Evolutionary conservation across 2,888 invertebrate species (phyloP), one percentile per base, ranked within the genome.

Genomic region (Gibbula magus): DNA sequence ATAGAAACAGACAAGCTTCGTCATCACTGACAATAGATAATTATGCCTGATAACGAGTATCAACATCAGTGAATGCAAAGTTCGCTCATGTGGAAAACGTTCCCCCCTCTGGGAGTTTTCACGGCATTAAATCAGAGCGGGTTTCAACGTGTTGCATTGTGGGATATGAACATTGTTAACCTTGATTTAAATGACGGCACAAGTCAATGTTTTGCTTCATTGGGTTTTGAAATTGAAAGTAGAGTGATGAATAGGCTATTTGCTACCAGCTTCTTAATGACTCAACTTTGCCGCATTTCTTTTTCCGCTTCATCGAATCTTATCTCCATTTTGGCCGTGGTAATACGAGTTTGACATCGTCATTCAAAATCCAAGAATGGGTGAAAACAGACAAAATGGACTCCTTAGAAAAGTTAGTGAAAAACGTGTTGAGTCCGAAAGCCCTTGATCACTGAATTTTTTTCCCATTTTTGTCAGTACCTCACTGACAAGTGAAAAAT

Each of bases 151-250:
- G 70, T 70, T 70, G 70, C 70, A 20, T 70, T 70, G 70, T 32
- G 35, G 16, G 70, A 32, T 70, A 20, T 7, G 35, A 35, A 18
- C 70, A 70, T 35, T 35, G 32, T 39, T 70, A 39, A 70, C 35
- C 70, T 35, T 39, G 70, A 35, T 39, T 70, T 70, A 35, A 70
- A 10, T 25, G 70, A 16, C 70, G 10, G 39, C 29, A 70, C 70
- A 70, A 70, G 70, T 70, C 39, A 70, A 70, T 70, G 70, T 70
- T 70, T 70, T 70, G 70, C 70, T 70, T 70, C 70, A 70, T 70
- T 70, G 35, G 70, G 35, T 70, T 70, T 70, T 70, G 35, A 70
- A 39, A 70, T 70, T 70, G 70, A 70, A 70, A 20, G 70, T 70
- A 70, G 35, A 18, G 4, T 35, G 70, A 20, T 39, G 70, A 32